These are phyloP conservation scores for Notospermus geniculatus DNA, from an alignment of 1,140 invertebrate species.

Conservation along the genomic window DNA sequence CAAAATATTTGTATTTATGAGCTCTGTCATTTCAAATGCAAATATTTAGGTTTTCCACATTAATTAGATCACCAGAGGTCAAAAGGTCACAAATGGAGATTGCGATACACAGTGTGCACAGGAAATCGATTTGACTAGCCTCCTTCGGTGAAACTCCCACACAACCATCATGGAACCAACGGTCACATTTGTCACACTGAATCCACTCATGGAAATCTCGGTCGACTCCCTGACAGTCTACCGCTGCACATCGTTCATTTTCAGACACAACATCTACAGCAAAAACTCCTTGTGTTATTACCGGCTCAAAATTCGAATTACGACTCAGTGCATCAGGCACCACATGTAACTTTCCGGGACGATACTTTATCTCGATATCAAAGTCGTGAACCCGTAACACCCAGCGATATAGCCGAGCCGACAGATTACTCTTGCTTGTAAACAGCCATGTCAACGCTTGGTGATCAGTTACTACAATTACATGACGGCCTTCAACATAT, in stretches of 20 bases:
- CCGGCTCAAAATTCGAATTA: neutral
- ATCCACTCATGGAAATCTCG: neutral
- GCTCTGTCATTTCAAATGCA: too few relatives aligned
- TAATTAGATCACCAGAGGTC: too few relatives aligned
- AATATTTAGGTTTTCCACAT: too few relatives aligned
- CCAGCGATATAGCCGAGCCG: conserved; percentile 5
- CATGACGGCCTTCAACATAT: neutral
- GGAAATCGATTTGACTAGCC: too few relatives aligned
- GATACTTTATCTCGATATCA: conserved; percentile 1
- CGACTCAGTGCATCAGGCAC: conserved; percentile 10
- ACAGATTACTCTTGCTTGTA: neutral
- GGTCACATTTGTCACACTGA: neutral
- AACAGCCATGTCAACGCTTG: conserved; percentile 3
- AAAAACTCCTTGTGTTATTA: neutral
- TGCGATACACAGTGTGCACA: too few relatives aligned
- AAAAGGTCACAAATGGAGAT: too few relatives aligned
- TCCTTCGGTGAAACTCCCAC: neutral
- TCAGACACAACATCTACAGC: too few relatives aligned
- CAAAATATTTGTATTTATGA: too few relatives aligned
- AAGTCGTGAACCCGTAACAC: conserved; percentile 1
- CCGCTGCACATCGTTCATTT: neutral
- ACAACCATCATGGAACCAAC: conserved; percentile 3
- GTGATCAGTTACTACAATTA: neutral
- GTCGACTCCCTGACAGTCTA: neutral
- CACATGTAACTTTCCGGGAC: neutral